Percentiles rank a stretch among this genome's conserved stretches.
These are phyloP conservation scores for Hippocampus barbouri DNA, from an alignment of 2,113 vertebrate species.

Conservation along the genomic window DNA sequence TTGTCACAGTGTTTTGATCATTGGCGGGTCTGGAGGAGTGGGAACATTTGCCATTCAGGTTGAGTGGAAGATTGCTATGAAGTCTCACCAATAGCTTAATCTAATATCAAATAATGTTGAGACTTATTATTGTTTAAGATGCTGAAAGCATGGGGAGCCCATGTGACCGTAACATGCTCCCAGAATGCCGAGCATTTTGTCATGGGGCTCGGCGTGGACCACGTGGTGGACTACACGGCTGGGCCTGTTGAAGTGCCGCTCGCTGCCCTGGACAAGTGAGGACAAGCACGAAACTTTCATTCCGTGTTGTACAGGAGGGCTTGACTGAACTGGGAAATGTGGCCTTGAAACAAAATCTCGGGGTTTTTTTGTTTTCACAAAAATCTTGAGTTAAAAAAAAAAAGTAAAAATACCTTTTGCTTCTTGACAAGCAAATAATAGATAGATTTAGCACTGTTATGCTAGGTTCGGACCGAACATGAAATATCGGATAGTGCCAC, in stretches of 20 bases:
- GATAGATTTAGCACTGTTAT: no score
- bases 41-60: slow-evolving; percentile 96
- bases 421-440: no score
- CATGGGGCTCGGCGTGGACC: slow-evolving; percentile 83
- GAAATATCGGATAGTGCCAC: no score
- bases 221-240: slow-evolving; percentile 84
- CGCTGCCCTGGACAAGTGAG: slow-evolving; percentile 77
- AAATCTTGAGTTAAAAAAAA: no score
- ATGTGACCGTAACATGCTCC: slow-evolving; percentile 93
- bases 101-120: not conserved
- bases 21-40: slow-evolving; percentile 91
- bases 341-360: not conserved
- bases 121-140: slow-evolving; percentile 67
- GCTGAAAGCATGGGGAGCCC: slow-evolving; percentile 88
- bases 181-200: slow-evolving; percentile 80
- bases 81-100: not conserved
- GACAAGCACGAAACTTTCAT: slow-evolving; percentile 1
- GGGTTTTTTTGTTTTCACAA: not conserved
- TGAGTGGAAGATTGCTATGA: not conserved
- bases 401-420: no score
- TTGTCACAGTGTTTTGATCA: slow-evolving; percentile 80
- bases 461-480: no score
- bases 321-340: not conserved
- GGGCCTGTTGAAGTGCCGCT: slow-evolving; percentile 76
- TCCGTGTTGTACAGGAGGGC: not conserved